These are phyloP conservation scores for Drosophila infuscata DNA, from an alignment of 2,888 invertebrate genomes.

Conservation along the genomic window DNA sequence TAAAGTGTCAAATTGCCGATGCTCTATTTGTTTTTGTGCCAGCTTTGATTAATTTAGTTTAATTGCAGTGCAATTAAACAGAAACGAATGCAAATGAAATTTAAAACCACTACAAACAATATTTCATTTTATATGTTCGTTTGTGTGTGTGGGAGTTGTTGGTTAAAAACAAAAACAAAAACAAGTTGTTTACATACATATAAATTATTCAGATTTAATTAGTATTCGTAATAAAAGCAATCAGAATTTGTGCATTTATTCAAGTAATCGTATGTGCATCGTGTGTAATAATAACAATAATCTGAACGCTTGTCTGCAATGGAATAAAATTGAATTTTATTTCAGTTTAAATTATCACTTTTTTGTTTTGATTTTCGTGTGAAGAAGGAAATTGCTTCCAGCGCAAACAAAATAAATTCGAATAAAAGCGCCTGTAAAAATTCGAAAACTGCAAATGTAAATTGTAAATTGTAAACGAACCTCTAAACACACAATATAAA, in stretches of 20 bases:
- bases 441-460: conserved; percentile 40
- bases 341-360: conserved; percentile 23
- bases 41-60: conserved; percentile 49
- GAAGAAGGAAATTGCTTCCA: conserved; percentile 40
- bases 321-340: conserved; percentile 58
- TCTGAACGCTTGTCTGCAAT: conserved; percentile 32
- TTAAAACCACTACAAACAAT: conserved; percentile 31
- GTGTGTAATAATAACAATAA: conserved; percentile 15
- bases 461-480: conserved; percentile 35
- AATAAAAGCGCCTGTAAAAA: conserved; percentile 47
- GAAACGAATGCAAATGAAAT: conserved; percentile 49
- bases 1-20: conserved; percentile 25
- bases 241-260: conserved; percentile 25
- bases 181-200: not conserved
- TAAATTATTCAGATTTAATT: conserved; percentile 58
- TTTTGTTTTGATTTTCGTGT: conserved; percentile 54
- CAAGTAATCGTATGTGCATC: not conserved
- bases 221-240: conserved; percentile 51
- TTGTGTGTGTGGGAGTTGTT: conserved; percentile 3
- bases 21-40: not conserved
- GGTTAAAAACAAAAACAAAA: not conserved
- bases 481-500: conserved; percentile 30
- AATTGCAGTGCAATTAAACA: conserved; percentile 66
- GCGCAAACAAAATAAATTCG: conserved; percentile 54
- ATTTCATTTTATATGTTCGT: not conserved